Base-by-base conservation (phyloP, 1,140 invertebrate species). In the Drosophila pruinosa region DNA sequence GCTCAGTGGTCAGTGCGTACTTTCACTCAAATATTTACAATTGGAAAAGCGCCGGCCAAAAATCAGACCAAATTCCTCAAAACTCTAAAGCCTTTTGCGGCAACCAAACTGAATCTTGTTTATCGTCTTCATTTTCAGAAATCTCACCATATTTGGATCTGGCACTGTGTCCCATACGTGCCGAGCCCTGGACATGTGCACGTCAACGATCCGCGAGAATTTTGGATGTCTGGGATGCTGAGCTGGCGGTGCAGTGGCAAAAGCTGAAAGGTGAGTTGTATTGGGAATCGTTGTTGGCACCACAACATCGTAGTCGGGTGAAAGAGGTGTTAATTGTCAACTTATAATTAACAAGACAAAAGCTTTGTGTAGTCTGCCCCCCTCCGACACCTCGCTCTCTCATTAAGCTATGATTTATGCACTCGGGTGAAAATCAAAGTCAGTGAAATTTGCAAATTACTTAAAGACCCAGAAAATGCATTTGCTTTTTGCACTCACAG, bases 181-280 rank as follows among this genome's bases (percentile, higher is more conserved):
- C 62, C n/a, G 73, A 91, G 52, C 90, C 90, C 36, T 91, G 90
- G 90, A 59, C 69, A n/a, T 91, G 90, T 78, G 88, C 90, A 15
- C 72, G 89, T 0, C 76, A 91, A 28, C 76, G 90, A 36, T 83
- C 90, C 0, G 90, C 67, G 2, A 65, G 90, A 17, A 80, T 91
- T 36, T 48, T 91, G 28, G 90, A 91, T 48, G 67, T 72, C 15
- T 91, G 88, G 90, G 85, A 90, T 41, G 73, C 68, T 19, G 83
- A 90, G 26, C 56, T 91, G 0, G 26, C 85, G 5, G 28, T 74
- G 8, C 83, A 91, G 34, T 91, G 90, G 90, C 88, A 91, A 26
- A 90, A 91, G 24, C 48, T 91, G 6, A 91, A 91, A 70, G 90
- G 90, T 91, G 45, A 63, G 70, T 41, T n/a, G 2, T 1, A 12